These are phyloP conservation scores for Pseudomyrmex flavicornis DNA, from an alignment of 1,140 invertebrate genomes.

Conservation along the genomic window DNA sequence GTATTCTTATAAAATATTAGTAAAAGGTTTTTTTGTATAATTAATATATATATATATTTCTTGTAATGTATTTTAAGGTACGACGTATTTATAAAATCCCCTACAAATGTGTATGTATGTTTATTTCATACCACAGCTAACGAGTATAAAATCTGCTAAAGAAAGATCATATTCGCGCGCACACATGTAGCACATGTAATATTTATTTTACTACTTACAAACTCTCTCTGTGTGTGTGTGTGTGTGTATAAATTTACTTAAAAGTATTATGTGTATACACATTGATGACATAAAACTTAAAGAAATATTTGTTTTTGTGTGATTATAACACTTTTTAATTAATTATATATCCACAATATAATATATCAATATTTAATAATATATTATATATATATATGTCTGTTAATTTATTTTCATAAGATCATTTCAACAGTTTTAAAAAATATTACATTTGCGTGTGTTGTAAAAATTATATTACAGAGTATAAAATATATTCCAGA, in stretches of 20 bases:
- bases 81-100: slow-evolving; percentile 44
- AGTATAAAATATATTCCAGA: slow-evolving; percentile 62
- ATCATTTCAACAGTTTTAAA: slow-evolving; percentile 30
- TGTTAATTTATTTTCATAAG: slow-evolving; percentile 24
- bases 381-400: neutral
- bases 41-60: neutral
- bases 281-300: slow-evolving; percentile 42
- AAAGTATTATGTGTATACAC: slow-evolving; percentile 44
- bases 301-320: slow-evolving; percentile 45
- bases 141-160: slow-evolving; percentile 66
- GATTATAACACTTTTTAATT: slow-evolving; percentile 5
- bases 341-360: slow-evolving; percentile 46
- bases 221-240: neutral
- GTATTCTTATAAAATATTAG: slow-evolving; percentile 36
- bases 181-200: neutral
- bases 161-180: slow-evolving; percentile 33
- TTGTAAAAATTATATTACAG: slow-evolving; percentile 57
- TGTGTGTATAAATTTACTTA: slow-evolving; percentile 15
- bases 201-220: slow-evolving; percentile 52
- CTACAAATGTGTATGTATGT: slow-evolving; percentile 39
- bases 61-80: no score
- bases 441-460: slow-evolving; percentile 24
- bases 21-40: slow-evolving; percentile 21
- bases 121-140: slow-evolving; percentile 61
- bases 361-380: slow-evolving; percentile 27